A percentile compares a stretch with the other conserved stretches of the same genome.
Evolutionary conservation across 2,888 invertebrate species (phyloP).

Genomic region (Drosophila nigricruria): DNA sequence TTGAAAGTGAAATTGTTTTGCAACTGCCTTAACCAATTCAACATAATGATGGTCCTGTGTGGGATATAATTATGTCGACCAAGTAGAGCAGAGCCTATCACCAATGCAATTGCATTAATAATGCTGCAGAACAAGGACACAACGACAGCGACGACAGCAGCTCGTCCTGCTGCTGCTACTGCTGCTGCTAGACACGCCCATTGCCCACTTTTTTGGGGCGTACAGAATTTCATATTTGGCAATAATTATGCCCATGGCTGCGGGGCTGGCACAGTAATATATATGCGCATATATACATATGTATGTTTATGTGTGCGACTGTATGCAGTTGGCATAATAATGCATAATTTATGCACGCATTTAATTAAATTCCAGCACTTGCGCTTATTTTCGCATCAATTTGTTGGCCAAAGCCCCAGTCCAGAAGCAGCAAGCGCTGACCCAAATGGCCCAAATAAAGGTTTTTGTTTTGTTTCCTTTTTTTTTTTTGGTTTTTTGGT

Average conservation of each 20-base stretch:
- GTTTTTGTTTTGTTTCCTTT: constrained; percentile 24
- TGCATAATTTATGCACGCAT: constrained; percentile 76
- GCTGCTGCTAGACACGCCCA: constrained; percentile 11
- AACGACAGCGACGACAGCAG: constrained; percentile 25
- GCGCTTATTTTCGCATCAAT: constrained; percentile 49
- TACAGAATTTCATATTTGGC: constrained; percentile 71
- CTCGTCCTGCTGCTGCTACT: constrained; percentile 6
- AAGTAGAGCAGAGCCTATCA: constrained; percentile 34
- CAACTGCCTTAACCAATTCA: neutral
- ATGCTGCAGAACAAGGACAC: constrained; percentile 45
- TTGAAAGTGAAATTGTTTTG: constrained; percentile 25
- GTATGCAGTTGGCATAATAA: constrained; percentile 62
- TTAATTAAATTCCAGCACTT: constrained; percentile 80
- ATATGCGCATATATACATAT: constrained; percentile 4
- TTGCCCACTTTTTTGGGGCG: constrained; percentile 65
- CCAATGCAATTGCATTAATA: constrained; percentile 71
- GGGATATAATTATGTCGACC: constrained; percentile 50
- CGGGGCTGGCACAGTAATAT: constrained; percentile 7
- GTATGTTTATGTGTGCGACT: neutral
- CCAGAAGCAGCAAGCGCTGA: constrained; percentile 32
- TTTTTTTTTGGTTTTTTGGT: neutral
- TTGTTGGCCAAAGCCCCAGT: constrained; percentile 12
- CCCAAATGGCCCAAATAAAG: constrained; percentile 51
- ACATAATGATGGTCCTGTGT: constrained; percentile 19
- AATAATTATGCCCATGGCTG: constrained; percentile 64